Evolutionary conservation across 2,797 vertebrate genomes (phyloP).

Genomic region (Mormyrops boulengeri): DNA sequence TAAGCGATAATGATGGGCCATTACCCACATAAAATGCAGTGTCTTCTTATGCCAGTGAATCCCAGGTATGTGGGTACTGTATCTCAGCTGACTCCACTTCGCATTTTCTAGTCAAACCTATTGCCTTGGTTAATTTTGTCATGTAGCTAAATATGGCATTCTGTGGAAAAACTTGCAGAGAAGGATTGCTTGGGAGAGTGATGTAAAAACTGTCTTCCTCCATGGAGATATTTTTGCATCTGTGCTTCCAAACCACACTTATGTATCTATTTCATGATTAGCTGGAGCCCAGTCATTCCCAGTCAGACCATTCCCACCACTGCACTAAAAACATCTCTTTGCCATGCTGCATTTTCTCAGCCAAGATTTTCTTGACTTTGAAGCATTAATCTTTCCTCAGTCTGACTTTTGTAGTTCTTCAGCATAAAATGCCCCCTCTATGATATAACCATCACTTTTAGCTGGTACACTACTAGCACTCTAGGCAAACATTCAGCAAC

Average conservation of each 20-base stretch:
- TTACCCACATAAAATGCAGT: not conserved
- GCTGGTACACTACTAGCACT: not conserved
- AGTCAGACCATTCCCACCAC: not conserved
- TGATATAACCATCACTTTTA: not conserved
- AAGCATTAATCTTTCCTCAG: not conserved
- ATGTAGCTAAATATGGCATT: not conserved
- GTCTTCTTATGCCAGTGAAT: not conserved
- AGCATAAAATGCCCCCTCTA: not conserved
- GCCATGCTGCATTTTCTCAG: not conserved
- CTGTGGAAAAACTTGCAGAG: not conserved
- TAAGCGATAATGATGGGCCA: not conserved
- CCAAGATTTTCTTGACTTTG: not conserved
- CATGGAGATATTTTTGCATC: too few relatives aligned
- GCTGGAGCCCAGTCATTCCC: not conserved
- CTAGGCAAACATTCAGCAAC: not conserved
- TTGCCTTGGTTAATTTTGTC: not conserved
- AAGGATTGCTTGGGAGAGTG: too few relatives aligned
- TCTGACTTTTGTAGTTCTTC: not conserved
- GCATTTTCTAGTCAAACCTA: not conserved
- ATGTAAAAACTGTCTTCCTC: too few relatives aligned
- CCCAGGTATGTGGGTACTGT: not conserved
- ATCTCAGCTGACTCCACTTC: not conserved
- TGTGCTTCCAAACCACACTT: not conserved
- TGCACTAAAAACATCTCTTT: not conserved
- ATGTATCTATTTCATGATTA: not conserved